Conservation (phyloP, 2,888 invertebrate genomes). For the Morpho achilles region DNA sequence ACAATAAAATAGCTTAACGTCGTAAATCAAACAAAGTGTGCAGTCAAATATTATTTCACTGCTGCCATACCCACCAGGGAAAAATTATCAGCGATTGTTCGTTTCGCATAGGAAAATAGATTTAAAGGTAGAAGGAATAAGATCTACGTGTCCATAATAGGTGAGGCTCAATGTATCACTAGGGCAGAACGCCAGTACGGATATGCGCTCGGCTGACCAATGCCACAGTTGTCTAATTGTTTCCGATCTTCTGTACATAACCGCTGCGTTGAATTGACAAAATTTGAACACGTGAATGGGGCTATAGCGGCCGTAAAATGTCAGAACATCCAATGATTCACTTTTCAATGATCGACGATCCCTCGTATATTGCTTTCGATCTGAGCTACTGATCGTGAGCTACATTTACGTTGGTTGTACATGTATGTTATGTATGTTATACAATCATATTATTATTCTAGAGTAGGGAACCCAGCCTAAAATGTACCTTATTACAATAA, state of each 20-base stretch:
- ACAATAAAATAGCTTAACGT: background rate
- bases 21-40: constrained; percentile 10
- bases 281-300: constrained; percentile 67
- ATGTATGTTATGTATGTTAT: no score
- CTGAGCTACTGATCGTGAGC: no score
- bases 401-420: no score
- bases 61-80: constrained; percentile 12
- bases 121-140: constrained; percentile 6
- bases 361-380: background rate
- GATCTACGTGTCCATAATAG: constrained; percentile 4
- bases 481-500: no score
- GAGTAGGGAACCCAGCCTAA: no score
- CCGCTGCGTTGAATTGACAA: constrained; percentile 63
- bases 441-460: no score
- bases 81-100: constrained; percentile 18
- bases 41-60: constrained; percentile 17
- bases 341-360: constrained; percentile 4
- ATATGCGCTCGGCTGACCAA: constrained; percentile 73
- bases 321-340: constrained; percentile 32
- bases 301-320: constrained; percentile 53
- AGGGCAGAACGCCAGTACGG: constrained; percentile 58
- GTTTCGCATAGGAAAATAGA: constrained; percentile 8
- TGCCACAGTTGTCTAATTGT: constrained; percentile 75
- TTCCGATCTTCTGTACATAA: constrained; percentile 74
- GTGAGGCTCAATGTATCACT: constrained; percentile 51